phyloP scores from a whole-genome alignment of 2,113 vertebrate species.

The Siniperca chuatsi region DNA sequence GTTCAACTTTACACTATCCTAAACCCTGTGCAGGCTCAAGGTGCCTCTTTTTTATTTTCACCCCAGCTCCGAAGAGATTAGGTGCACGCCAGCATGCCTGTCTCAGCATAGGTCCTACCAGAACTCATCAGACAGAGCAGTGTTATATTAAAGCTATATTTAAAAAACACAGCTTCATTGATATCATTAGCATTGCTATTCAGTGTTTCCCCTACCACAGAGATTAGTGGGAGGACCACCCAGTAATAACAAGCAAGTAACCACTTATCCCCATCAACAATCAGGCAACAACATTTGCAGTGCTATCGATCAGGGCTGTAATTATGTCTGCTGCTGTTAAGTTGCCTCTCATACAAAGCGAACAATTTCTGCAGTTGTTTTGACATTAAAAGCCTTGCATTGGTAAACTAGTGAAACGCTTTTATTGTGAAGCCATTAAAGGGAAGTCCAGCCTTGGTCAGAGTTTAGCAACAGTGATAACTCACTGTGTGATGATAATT shows the following conservation, averaged over 20 bases:
- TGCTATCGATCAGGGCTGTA: slow-evolving; percentile 7
- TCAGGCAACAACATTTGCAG: slow-evolving; percentile 3
- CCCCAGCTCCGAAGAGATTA: not conserved
- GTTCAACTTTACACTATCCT: not conserved
- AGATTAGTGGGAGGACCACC: not conserved
- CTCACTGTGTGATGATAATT: not conserved
- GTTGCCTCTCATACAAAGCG: not conserved
- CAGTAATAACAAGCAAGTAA: not conserved
- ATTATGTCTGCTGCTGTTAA: slow-evolving; percentile 8
- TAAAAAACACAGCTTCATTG: not conserved
- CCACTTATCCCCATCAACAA: slow-evolving; percentile 1
- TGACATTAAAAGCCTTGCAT: slow-evolving; percentile 3
- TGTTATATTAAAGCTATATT: too few relatives aligned
- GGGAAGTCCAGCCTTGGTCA: not conserved
- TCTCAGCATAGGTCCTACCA: not conserved
- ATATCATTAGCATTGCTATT: not conserved
- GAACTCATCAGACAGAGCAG: not conserved
- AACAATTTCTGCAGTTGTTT: not conserved
- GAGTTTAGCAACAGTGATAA: not conserved
- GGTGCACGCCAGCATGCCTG: not conserved
- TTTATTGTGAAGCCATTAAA: slow-evolving; percentile 13
- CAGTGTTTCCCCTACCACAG: not conserved
- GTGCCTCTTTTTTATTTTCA: not conserved
- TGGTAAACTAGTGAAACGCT: not conserved
- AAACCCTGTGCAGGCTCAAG: not conserved